Evolutionary conservation across 2,113 vertebrate species (phyloP).

Genomic region (Actinemys pallida): DNA sequence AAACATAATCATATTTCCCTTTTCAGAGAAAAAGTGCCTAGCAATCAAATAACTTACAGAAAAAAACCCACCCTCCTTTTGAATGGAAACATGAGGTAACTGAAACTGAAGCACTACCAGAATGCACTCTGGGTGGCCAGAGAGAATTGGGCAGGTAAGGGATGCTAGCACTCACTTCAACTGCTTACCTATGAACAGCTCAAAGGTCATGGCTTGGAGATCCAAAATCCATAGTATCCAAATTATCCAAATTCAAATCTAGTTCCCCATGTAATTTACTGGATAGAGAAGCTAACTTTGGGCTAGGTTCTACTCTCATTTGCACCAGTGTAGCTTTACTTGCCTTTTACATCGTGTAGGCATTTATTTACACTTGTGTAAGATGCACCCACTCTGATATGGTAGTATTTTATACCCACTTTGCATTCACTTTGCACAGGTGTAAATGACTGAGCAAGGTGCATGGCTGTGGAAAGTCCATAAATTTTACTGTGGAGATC

Average conservation of each 20-base stretch:
- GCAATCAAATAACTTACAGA: neutral
- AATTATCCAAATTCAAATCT: neutral
- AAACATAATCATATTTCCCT: neutral
- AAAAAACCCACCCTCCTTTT: rapidly evolving
- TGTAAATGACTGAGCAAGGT: neutral
- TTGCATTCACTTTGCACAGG: neutral
- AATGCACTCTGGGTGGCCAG: neutral
- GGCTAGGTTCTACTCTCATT: neutral
- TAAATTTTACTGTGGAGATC: neutral
- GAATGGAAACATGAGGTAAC: neutral
- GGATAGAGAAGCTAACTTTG: neutral
- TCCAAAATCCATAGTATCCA: rapidly evolving
- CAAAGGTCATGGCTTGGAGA: neutral
- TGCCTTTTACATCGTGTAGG: rapidly evolving
- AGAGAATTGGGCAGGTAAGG: neutral
- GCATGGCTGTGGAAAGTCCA: neutral
- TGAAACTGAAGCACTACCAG: neutral
- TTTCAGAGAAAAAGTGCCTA: neutral
- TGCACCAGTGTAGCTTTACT: neutral
- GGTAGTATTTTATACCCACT: neutral
- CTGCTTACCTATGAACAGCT: neutral
- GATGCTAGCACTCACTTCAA: neutral
- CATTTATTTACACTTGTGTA: neutral
- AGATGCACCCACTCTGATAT: conserved; percentile 1
- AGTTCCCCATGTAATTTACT: neutral